Evolutionary conservation across 2,797 vertebrate genomes (phyloP), one percentile per base, ranked within the genome.

Genomic region (Knipowitschia caucasica): DNA sequence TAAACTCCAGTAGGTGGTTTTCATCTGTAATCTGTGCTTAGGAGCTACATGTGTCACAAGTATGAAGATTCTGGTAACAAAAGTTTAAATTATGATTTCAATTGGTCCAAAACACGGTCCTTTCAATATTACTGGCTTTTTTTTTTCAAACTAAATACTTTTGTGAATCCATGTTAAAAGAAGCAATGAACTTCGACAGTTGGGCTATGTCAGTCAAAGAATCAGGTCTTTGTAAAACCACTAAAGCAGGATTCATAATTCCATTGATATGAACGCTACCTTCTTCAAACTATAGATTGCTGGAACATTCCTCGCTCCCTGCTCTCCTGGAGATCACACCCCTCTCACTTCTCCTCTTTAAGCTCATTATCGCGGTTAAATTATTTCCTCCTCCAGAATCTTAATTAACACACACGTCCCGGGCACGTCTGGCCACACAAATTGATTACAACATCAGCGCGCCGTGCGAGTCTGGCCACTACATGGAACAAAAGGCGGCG

Each of bases 361-460:
- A 88, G 82, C 85, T 89, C 87, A 89, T 91, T 90, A 91, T 88
- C 80, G 59, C 72, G 63, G 86, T 89, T 86, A 88, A 88, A 90
- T 90, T 83, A 89, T 90, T 87, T 90, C 87, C 88, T 87, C 86
- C 82, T 82, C 84, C 86, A 89, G 88, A 88, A 84, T 61, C 73
- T 87, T 90, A 89, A 91, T 90, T 89, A 90, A 87, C 89, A 88
- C 84, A 82, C 87, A 86, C 75, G 84, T 90, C 82, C 85, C 84
- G 83, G 82, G 75, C 76, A 82, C 62, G 81, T 88, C 86, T 86
- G 85, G 79, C 59, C 73, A 47, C 85, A 83, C 87, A 86, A 89
- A 91, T 88, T 87, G 86, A 91, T 89, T 89, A 87, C 81, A 84
- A 85, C 88, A 86, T 87, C 85, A 78, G 83, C 75, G 42, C 50